Conservation (phyloP, 1,140 invertebrate species). For the Lepidotrigona ventralis region DNA sequence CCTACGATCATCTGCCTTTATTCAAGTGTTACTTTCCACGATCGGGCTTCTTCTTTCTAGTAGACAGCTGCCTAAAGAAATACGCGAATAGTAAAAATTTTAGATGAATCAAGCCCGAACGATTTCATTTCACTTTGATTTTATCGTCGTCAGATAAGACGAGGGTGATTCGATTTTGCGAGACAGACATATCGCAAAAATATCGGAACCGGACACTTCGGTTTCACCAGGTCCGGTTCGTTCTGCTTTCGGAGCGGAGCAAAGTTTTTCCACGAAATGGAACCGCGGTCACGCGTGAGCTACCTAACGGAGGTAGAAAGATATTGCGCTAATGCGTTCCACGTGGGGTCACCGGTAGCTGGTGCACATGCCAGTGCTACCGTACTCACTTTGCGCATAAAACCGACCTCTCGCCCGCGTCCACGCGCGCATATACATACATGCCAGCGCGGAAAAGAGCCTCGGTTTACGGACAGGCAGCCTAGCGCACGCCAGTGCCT, state of each 20-base stretch:
- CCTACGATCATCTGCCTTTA: neutral
- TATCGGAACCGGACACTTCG: slow-evolving; percentile 55
- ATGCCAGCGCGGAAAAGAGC: slow-evolving; percentile 10
- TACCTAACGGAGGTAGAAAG: slow-evolving; percentile 64
- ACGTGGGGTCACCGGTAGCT: slow-evolving; percentile 66
- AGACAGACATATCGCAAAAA: slow-evolving; percentile 32
- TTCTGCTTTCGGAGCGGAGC: slow-evolving; percentile 42
- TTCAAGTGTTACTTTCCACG: neutral
- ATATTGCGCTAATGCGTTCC: slow-evolving; percentile 65
- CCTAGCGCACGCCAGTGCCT: slow-evolving; percentile 45
- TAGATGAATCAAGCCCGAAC: too few species aligned
- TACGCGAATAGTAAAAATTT: neutral
- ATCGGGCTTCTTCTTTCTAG: neutral
- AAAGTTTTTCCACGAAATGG: slow-evolving; percentile 64
- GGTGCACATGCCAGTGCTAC: slow-evolving; percentile 56
- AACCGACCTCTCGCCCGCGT: slow-evolving; percentile 43
- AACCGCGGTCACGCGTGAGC: slow-evolving; percentile 64
- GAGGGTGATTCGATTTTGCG: neutral
- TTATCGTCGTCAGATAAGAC: neutral
- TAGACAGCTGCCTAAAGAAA: neutral
- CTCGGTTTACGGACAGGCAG: slow-evolving; percentile 14
- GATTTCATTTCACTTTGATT: neutral
- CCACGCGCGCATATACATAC: neutral
- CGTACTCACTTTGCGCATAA: slow-evolving; percentile 54
- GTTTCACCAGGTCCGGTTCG: slow-evolving; percentile 55